phyloP scores from a whole-genome alignment of 2,797 vertebrate genomes.

The Diceros bicornis region DNA sequence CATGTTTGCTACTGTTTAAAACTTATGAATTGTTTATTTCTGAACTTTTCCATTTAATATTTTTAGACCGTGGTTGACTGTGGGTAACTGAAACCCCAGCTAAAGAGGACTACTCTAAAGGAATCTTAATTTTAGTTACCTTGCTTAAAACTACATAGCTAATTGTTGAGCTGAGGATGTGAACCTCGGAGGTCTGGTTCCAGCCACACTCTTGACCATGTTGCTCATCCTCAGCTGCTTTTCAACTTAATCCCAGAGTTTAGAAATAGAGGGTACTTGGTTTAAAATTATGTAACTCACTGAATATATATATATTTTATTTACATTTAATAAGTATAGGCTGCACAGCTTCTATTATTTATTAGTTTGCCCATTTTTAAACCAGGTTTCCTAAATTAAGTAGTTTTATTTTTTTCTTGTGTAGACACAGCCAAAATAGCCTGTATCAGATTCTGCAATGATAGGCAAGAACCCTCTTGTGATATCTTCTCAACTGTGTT shows the following conservation, averaged over 20 bases:
- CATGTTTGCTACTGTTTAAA: too few relatives aligned
- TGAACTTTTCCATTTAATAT: too few relatives aligned
- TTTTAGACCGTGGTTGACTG: too few relatives aligned
- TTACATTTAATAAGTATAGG: background rate
- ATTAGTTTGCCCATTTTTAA: background rate
- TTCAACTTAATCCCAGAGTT: background rate
- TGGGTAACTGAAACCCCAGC: too few relatives aligned
- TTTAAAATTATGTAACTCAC: background rate
- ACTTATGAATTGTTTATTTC: too few relatives aligned
- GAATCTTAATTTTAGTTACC: background rate
- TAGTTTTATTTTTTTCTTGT: conserved; percentile 36
- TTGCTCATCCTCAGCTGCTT: background rate
- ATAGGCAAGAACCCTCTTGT: background rate
- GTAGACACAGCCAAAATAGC: background rate
- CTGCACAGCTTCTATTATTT: background rate
- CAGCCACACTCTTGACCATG: background rate
- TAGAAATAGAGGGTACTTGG: background rate
- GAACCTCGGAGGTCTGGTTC: background rate
- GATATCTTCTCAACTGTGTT: conserved; percentile 12
- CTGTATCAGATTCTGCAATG: background rate
- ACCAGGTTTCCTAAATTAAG: background rate
- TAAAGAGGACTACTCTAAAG: background rate
- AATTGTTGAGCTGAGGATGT: background rate
- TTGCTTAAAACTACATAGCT: background rate
- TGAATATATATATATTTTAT: background rate